Evolutionary conservation across 2,888 invertebrate species (phyloP).

Genomic region (Glaucopsyche alexis): DNA sequence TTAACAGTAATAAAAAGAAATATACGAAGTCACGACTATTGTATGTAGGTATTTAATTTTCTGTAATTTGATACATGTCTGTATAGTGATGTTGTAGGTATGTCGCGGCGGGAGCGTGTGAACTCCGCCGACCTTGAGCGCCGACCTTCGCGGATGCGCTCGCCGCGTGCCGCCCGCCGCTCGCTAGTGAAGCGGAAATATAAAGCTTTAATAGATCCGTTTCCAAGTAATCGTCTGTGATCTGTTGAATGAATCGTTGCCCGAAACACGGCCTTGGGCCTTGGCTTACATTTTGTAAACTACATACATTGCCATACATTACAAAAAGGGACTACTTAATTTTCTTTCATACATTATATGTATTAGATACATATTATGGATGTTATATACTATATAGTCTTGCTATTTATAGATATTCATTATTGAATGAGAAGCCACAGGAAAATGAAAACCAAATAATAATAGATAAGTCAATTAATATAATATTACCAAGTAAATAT

Average conservation of each 20-base stretch:
- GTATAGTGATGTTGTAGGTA: neutral
- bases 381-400: no score
- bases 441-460: no score
- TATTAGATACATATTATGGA: no score
- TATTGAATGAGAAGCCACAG: no score
- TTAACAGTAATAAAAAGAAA: no score
- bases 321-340: no score
- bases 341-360: no score
- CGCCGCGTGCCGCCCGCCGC: neutral
- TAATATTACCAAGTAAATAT: no score
- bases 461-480: no score
- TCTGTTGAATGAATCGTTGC: neutral
- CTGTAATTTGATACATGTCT: neutral
- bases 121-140: neutral
- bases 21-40: no score
- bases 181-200: conserved; percentile 10
- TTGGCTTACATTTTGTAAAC: neutral
- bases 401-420: no score
- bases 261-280: neutral
- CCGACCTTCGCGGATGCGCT: neutral
- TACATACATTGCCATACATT: no score
- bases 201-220: conserved; percentile 6
- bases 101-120: neutral
- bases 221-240: neutral
- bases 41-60: neutral